A percentile compares a stretch with the other conserved stretches of the same genome.
Evolutionary conservation across 2,888 invertebrate genomes (phyloP).

Genomic region (Pharmacophagus antenor): DNA sequence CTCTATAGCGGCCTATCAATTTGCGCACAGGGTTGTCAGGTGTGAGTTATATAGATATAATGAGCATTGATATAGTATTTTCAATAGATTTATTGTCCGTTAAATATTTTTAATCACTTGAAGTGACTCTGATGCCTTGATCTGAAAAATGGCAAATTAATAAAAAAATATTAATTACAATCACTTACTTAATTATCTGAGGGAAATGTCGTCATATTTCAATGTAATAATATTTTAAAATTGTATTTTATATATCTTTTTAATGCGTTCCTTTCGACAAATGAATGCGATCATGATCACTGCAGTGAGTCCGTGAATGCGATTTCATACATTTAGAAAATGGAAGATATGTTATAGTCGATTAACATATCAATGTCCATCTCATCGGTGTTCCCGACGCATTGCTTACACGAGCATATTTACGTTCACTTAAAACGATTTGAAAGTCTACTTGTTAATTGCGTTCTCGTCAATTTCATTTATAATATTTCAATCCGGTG

Average conservation of each 20-base stretch:
- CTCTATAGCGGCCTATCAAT: conserved; percentile 63
- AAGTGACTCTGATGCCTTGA: no score
- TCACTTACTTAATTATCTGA: no score
- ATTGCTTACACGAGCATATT: conserved; percentile 25
- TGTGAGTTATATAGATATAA: background rate
- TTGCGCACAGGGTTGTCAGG: conserved; percentile 53
- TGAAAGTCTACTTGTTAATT: conserved; percentile 74
- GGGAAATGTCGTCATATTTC: no score
- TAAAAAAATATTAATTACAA: no score
- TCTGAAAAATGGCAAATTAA: no score
- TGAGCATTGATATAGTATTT: background rate
- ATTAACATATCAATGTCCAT: conserved; percentile 14
- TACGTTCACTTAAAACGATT: conserved; percentile 58
- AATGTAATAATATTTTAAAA: no score
- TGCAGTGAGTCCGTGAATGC: no score
- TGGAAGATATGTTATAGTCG: background rate
- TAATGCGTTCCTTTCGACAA: no score
- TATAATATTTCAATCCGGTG: conserved; percentile 53
- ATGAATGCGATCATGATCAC: no score
- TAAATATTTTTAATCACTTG: no score
- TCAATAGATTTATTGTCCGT: no score
- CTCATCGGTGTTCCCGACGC: conserved; percentile 12
- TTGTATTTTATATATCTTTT: no score
- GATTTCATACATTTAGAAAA: background rate
- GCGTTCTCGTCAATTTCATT: conserved; percentile 62